Evolutionary conservation across 2,888 invertebrate genomes (phyloP), one percentile per base, ranked within the genome.

Genomic region (Lycophotia porphyrea): DNA sequence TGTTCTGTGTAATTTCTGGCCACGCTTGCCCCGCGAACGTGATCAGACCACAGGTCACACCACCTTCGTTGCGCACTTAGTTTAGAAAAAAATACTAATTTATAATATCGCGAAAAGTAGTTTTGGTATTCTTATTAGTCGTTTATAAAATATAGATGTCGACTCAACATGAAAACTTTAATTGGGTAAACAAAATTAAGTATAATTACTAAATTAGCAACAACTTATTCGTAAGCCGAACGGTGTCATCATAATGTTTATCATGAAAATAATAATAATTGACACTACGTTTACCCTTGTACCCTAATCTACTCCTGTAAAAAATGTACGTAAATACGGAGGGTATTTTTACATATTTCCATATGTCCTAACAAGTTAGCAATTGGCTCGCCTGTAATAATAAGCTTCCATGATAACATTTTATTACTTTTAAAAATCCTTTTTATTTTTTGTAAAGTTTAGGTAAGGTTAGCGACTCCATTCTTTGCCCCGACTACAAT

Each of bases 381-480:
- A 49, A 58, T 67, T 61, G 61, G 61, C 47, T 55, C 36, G 55
- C 66, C 44, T 80, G 79, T 74, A 61, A 74, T 61, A 80, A 80
- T 70, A 80, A 52, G 31, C 34, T 24, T 18, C 5, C n/a, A 36
- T 42, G 63, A 68, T 64, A 73, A 68, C 34, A 42, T 27, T 73
- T 73, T 36, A 58, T 49, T 64, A 73, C 27, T 63, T 73, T 34
- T 8, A 34, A 65, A 79, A 60, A 60, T 42, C 4, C 24, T 36
- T 75, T 42, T n/a, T 3, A 27, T 44, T 71, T 75, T 47, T 36
- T 58, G 13, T 63, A 42, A 24, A 34, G 75, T 5, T 34, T 8
- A 31, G 24, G 1, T 55, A 27, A 55, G 58, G 58, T 31, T 31
- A 31, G 3, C 7, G 18, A 74, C 42, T 15, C n/a, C 5, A 18